Conservation (phyloP, 2,113 vertebrate species). For the Nerophis ophidion region DNA sequence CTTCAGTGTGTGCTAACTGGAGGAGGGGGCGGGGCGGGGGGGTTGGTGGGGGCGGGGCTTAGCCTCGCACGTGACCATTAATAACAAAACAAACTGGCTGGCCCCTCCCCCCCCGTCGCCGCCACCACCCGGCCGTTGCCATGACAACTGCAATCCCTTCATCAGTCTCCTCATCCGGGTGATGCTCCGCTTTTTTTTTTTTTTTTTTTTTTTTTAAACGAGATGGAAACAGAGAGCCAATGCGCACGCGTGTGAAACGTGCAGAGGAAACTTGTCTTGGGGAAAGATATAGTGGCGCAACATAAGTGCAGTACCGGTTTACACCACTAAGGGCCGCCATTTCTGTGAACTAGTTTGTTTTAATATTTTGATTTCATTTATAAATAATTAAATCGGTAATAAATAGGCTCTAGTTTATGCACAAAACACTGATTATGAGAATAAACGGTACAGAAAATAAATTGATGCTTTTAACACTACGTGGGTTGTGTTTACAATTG, state of each 20-base stretch:
- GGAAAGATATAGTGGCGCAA: background rate
- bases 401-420: background rate
- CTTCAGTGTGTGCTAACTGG: constrained; percentile 76
- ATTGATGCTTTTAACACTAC: too few species aligned
- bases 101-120: constrained; percentile 41
- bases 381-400: background rate
- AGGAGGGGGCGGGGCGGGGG: constrained; percentile 71
- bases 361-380: too few species aligned
- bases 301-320: constrained; percentile 4
- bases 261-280: background rate
- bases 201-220: background rate
- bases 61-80: constrained; percentile 65
- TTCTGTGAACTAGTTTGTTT: background rate
- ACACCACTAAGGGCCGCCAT: constrained; percentile 58
- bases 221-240: background rate
- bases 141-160: constrained; percentile 62
- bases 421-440: too few species aligned
- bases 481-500: too few species aligned
- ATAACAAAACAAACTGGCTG: constrained; percentile 68
- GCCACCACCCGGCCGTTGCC: constrained; percentile 51
- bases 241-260: constrained; percentile 1
- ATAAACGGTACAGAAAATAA: too few species aligned
- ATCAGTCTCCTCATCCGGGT: constrained; percentile 17
- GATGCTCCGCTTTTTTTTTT: too few species aligned
- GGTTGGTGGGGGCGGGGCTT: constrained; percentile 67